A percentile compares a stretch with the other conserved stretches of the same genome.
Evolutionary conservation across 2,113 vertebrate species (phyloP).

Genomic region (Dipodomys ordii): DNA sequence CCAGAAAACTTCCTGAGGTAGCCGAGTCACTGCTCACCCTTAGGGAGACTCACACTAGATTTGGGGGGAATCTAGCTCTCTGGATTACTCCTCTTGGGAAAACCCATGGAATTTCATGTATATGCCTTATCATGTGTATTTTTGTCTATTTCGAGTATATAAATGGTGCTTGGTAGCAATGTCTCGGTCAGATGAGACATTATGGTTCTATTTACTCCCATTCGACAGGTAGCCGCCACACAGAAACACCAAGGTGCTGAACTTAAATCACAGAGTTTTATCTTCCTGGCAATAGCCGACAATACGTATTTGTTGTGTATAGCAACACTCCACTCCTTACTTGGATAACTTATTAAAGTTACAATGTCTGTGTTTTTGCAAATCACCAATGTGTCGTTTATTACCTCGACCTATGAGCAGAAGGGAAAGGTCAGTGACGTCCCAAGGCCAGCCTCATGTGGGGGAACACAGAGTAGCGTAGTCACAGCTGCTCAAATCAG

Average conservation of each 20-base stretch:
- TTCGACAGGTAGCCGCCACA: not conserved
- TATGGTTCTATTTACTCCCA: not conserved
- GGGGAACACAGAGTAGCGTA: not conserved
- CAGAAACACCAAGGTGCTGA: conserved; percentile 65
- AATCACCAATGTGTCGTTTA: conserved; percentile 80
- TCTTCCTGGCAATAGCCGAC: conserved; percentile 86
- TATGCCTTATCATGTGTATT: conserved; percentile 54
- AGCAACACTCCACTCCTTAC: conserved; percentile 91
- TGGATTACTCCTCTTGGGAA: conserved; percentile 18
- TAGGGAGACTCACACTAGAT: not conserved
- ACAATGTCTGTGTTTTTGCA: conserved; percentile 92
- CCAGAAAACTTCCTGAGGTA: not conserved
- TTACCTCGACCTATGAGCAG: conserved; percentile 66
- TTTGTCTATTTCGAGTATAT: conserved; percentile 37
- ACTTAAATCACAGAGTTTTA: conserved; percentile 48
- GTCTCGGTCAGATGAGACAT: conserved; percentile 2
- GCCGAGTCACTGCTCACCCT: not conserved
- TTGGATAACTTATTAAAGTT: conserved; percentile 98
- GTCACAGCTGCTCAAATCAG: not conserved
- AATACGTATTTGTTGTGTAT: conserved; percentile 88
- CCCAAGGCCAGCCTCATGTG: not conserved
- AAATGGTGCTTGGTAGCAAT: conserved; percentile 66
- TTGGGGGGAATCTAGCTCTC: not conserved
- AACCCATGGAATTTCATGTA: conserved; percentile 45
- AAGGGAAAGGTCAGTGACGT: not conserved